Evolutionary conservation across 2,797 vertebrate genomes (phyloP).

Genomic region (Parauchenoglanis ngamensis): DNA sequence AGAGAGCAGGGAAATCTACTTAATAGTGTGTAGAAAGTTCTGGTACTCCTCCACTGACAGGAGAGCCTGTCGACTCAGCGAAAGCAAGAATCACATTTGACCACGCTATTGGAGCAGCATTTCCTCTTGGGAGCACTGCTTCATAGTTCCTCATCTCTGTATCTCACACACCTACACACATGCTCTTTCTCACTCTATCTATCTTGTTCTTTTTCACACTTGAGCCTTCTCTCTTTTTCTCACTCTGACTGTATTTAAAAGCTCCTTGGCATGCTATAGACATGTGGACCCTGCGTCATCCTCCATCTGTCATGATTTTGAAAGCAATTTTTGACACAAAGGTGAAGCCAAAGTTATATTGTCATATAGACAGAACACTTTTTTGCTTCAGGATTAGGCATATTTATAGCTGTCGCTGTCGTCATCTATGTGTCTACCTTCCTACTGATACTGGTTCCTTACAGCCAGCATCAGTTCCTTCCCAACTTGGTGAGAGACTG

Average conservation of each 20-base stretch:
- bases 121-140: constrained; percentile 36
- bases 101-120: constrained; percentile 2
- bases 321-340: neutral
- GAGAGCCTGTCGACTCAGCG: constrained; percentile 21
- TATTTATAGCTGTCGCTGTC: constrained; percentile 12
- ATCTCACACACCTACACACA: constrained; percentile 24
- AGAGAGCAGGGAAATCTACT: constrained; percentile 32
- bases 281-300: constrained; percentile 31
- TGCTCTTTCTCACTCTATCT: constrained; percentile 22
- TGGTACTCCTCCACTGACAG: constrained; percentile 40
- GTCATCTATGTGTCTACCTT: constrained; percentile 38
- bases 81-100: constrained; percentile 37
- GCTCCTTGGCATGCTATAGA: constrained; percentile 21
- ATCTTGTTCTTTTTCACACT: constrained; percentile 24
- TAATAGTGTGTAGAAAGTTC: constrained; percentile 44
- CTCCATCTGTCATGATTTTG: constrained; percentile 16
- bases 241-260: constrained; percentile 33
- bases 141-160: constrained; percentile 38
- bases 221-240: constrained; percentile 30
- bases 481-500: neutral
- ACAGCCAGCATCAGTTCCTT: neutral
- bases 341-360: constrained; percentile 13
- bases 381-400: neutral
- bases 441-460: constrained; percentile 36
- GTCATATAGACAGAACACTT: neutral